A percentile compares a stretch with the other conserved stretches of the same genome.
phyloP scores from a whole-genome alignment of 2,797 vertebrate species.

The Xiphophorus birchmanni region DNA sequence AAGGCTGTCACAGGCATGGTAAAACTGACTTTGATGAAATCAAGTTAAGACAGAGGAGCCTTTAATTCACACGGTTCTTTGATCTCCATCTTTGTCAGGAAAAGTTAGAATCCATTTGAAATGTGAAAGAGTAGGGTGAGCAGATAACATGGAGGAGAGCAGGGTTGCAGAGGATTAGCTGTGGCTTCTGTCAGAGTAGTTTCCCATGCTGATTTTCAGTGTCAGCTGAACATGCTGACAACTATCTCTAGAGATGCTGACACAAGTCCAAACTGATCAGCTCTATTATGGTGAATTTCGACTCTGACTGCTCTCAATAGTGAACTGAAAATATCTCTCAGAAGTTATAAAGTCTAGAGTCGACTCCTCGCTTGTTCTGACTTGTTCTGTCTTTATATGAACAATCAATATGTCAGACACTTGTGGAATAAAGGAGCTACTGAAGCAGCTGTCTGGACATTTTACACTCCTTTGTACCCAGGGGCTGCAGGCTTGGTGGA shows the following conservation, averaged over 20 bases:
- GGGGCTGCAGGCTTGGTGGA: conserved; percentile 9
- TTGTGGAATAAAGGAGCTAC: neutral
- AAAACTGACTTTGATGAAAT: conserved; percentile 65
- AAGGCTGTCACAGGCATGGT: conserved; percentile 60
- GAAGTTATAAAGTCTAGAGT: conserved; percentile 33
- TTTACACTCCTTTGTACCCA: conserved; percentile 40
- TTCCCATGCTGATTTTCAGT: conserved; percentile 61
- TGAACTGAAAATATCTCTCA: conserved; percentile 24
- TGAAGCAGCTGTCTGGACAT: conserved; percentile 50
- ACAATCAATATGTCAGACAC: conserved; percentile 17
- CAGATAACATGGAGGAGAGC: conserved; percentile 33
- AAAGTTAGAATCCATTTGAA: conserved; percentile 36
- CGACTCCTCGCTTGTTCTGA: conserved; percentile 13
- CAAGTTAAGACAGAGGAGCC: conserved; percentile 50
- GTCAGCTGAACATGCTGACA: conserved; percentile 69
- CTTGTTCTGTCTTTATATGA: conserved; percentile 13
- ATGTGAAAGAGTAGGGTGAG: conserved; percentile 28
- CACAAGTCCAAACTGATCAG: conserved; percentile 71
- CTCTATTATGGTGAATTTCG: conserved; percentile 44
- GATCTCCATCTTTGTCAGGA: conserved; percentile 56
- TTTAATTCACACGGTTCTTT: conserved; percentile 51
- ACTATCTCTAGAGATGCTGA: conserved; percentile 67
- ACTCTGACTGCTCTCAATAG: conserved; percentile 12
- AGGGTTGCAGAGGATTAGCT: conserved; percentile 45
- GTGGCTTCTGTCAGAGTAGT: conserved; percentile 34